Conservation (phyloP, 2,797 vertebrate genomes). For the Arctocebus calabarensis region DNA sequence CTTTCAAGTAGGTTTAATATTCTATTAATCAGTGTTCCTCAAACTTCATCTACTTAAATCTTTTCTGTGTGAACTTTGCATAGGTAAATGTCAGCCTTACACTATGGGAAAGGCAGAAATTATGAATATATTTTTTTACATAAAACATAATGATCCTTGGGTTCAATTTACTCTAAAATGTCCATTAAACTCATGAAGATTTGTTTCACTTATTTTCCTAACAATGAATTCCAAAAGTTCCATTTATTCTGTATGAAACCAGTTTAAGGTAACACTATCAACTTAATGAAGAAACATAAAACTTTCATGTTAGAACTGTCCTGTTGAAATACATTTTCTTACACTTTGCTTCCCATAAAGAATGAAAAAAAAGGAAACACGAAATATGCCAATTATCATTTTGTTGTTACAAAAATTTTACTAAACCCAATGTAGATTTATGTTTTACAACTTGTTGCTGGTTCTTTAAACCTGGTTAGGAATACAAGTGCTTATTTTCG, state of each 20-base stretch:
- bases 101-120: not conserved
- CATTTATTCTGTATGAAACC: not conserved
- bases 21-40: not conserved
- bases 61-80: not conserved
- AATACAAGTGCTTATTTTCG: not conserved
- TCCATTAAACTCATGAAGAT: not conserved
- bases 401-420: not conserved
- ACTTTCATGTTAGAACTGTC: not conserved
- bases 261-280: not conserved
- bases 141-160: not conserved
- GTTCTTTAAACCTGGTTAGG: not conserved
- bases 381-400: not conserved
- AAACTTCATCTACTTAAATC: conserved; percentile 7
- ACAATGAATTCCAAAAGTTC: not conserved
- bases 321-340: not conserved
- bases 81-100: not conserved
- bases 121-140: not conserved
- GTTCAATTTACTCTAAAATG: not conserved
- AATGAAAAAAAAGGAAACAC: not conserved
- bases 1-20: not conserved
- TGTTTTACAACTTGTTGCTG: not conserved
- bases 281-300: not conserved
- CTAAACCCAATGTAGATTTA: not conserved
- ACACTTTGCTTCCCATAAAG: not conserved
- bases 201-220: not conserved